Base-by-base conservation (phyloP, 2,888 invertebrate genomes). In the Copidosoma aretas region DNA sequence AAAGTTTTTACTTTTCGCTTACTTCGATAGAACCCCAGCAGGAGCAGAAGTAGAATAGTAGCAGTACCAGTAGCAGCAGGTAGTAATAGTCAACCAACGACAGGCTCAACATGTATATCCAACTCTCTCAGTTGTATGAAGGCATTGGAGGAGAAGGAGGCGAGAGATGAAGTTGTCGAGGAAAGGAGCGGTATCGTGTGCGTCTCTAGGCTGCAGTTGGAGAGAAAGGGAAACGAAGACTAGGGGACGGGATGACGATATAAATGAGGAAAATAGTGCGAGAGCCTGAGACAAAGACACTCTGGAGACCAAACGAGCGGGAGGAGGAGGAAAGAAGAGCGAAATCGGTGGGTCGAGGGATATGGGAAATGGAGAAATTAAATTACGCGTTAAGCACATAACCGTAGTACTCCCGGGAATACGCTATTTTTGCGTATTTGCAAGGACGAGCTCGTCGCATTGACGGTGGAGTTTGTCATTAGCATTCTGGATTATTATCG, bases 261-360 rank as follows among this genome's bases (percentile, higher is more conserved):
- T 52, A 67, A 70, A 67, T 58, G 70, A 67, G 67, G 67, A 64
- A 70, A 70, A 70, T 60, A 67, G 58, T 64, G 64, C 32, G 32
- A 32, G 32, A 32, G 25, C 19, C 52, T 52, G 58, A 64, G 57
- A 67, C 67, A 64, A 67, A 70, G 67, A 61, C 58, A 60, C 57
- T 54, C 53, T 19, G 14, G 65, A 39, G 60, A 43, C 19, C 64
- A 63, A 64, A 10, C 67, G 54, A 64, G 71, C 64, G 64, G 49
- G 67, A 67, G 58, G 65, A 60, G 21, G 60, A 51, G 39, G 22
- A 39, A 22, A 21, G 52, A 61, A 39, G 53, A 15, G 1, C 52
- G 32, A 32, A 21, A 54, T 39, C 19, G 8, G 3, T 32, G 32
- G 15, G 21, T 10, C 21, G 43, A 52, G 41, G 57, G 61, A 62